phyloP scores from a whole-genome alignment of 1,140 invertebrate genomes.

The Eriosoma lanigerum region DNA sequence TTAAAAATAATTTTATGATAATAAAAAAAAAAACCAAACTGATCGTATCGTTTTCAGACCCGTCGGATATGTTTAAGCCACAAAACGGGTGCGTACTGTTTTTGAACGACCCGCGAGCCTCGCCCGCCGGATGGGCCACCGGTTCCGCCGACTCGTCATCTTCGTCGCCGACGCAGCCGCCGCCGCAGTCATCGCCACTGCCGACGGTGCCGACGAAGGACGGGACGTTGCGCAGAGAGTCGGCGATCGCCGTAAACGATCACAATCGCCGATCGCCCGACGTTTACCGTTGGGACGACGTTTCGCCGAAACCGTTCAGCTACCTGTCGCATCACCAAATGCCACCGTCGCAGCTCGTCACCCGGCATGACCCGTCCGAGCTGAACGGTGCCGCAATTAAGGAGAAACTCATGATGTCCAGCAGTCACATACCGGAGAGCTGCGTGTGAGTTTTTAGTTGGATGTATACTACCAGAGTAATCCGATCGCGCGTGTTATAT shows the following conservation, averaged over 20 bases:
- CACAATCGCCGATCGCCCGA: too few species aligned
- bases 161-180: not conserved
- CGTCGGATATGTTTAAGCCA: constrained; percentile 53
- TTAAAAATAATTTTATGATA: too few species aligned
- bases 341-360: not conserved
- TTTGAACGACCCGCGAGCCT: not conserved
- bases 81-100: constrained; percentile 12
- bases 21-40: not conserved
- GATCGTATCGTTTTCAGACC: constrained; percentile 28
- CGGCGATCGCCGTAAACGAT: not conserved
- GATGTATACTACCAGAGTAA: too few species aligned
- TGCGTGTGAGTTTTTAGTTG: constrained; percentile 67
- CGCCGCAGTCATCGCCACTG: not conserved
- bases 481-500: not conserved
- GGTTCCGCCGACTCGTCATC: too few species aligned
- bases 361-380: constrained; percentile 52
- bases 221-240: not conserved
- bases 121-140: not conserved
- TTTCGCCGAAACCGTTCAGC: not conserved
- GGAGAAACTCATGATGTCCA: constrained; percentile 68
- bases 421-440: constrained; percentile 71
- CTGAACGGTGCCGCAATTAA: constrained; percentile 73
- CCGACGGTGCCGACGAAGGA: not conserved
- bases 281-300: constrained; percentile 4
- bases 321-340: not conserved